phyloP scores from a whole-genome alignment of 2,113 vertebrate species.

The Hyla sarda region DNA sequence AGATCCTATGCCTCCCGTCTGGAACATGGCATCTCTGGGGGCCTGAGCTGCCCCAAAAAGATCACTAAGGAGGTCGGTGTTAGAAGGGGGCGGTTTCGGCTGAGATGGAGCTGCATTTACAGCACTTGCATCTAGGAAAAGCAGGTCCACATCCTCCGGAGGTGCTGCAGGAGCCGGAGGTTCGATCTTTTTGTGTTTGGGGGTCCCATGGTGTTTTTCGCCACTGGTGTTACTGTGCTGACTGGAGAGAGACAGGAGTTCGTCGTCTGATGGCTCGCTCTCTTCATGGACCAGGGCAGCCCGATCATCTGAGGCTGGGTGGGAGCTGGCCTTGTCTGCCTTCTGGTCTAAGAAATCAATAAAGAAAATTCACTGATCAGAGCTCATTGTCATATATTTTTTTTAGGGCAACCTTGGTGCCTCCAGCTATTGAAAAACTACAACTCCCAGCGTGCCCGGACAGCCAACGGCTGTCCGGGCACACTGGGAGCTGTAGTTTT shows the following conservation, averaged over 20 bases:
- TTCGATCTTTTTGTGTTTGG: constrained; percentile 75
- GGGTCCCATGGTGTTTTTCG: constrained; percentile 74
- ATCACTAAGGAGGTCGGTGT: constrained; percentile 90
- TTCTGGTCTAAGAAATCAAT: constrained; percentile 75
- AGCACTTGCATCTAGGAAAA: constrained; percentile 83
- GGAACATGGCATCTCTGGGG: constrained; percentile 72
- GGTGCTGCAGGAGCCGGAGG: constrained; percentile 67
- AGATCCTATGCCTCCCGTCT: constrained; percentile 76
- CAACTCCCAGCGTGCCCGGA: no score
- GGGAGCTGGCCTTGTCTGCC: constrained; percentile 77
- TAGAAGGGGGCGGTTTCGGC: constrained; percentile 75
- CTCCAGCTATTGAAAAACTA: no score
- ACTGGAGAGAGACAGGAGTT: constrained; percentile 95
- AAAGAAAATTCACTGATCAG: not conserved
- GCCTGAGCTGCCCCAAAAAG: constrained; percentile 78
- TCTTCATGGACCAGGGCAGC: constrained; percentile 85
- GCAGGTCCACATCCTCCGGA: constrained; percentile 88
- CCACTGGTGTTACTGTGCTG: constrained; percentile 85
- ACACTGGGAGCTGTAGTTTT: no score
- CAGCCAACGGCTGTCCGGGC: no score
- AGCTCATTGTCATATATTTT: not conserved
- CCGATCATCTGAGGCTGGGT: constrained; percentile 80
- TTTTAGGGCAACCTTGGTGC: no score
- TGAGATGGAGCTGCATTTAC: constrained; percentile 71
- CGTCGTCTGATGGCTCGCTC: constrained; percentile 96